Evolutionary conservation across 2,113 vertebrate genomes (phyloP).

Genomic region (Azemiops feae): DNA sequence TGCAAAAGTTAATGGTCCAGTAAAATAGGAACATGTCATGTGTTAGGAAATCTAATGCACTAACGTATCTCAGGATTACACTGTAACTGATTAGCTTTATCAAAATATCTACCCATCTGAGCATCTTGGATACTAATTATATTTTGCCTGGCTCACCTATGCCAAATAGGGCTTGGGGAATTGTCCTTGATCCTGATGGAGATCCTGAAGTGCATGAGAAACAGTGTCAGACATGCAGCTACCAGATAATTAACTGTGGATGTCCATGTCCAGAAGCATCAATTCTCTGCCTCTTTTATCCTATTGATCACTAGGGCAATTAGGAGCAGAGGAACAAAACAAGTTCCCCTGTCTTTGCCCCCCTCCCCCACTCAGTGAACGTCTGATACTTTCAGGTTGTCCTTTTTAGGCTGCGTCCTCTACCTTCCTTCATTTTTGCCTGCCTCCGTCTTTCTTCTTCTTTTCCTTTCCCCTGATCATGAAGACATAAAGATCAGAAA

Average conservation of each 20-base stretch:
- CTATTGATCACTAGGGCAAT: background rate
- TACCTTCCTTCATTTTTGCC: background rate
- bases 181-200: background rate
- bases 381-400: background rate
- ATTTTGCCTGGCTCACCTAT: background rate
- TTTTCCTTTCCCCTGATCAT: background rate
- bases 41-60: background rate
- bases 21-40: background rate
- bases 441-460: background rate
- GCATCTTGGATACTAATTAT: background rate
- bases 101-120: background rate
- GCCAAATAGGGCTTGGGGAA: background rate
- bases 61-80: background rate
- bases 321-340: background rate
- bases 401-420: background rate
- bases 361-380: background rate
- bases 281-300: background rate
- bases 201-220: background rate
- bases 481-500: background rate
- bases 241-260: background rate
- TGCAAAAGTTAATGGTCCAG: background rate
- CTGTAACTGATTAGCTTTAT: background rate
- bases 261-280: background rate
- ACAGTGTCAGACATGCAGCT: background rate
- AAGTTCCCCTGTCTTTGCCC: background rate